Evolutionary conservation across 2,113 vertebrate genomes (phyloP).

Genomic region (Tursiops truncatus): DNA sequence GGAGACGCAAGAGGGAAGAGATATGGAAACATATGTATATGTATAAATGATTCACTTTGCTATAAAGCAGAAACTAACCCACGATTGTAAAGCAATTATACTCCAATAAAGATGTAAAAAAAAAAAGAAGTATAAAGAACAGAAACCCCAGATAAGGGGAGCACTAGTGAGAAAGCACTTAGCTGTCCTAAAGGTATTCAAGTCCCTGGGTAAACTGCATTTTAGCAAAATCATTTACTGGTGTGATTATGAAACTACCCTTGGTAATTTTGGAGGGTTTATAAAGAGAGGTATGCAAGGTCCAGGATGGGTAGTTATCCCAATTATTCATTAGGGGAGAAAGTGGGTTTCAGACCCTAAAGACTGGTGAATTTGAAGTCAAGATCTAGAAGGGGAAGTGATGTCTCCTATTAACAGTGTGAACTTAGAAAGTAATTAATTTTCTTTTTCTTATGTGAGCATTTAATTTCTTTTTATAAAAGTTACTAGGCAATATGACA

Average conservation of each 20-base stretch:
- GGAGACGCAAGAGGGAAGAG: too few species aligned
- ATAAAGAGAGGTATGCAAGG: not conserved
- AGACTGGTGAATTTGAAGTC: not conserved
- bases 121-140: not conserved
- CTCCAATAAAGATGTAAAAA: too few species aligned
- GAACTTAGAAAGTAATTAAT: not conserved
- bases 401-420: not conserved
- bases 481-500: not conserved
- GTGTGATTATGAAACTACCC: not conserved
- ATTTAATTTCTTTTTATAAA: constrained; percentile 28
- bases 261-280: not conserved
- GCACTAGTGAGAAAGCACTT: not conserved
- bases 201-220: not conserved
- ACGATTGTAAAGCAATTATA: too few species aligned
- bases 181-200: not conserved
- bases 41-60: too few species aligned
- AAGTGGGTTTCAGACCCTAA: not conserved
- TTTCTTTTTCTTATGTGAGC: not conserved
- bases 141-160: not conserved
- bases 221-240: not conserved
- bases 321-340: not conserved
- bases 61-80: too few species aligned
- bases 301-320: not conserved
- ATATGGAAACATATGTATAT: too few species aligned
- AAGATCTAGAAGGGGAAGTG: not conserved